Percentiles rank a stretch among this genome's conserved stretches.
phyloP scores from a whole-genome alignment of 2,797 vertebrate species.

The Anguilla obscura region DNA sequence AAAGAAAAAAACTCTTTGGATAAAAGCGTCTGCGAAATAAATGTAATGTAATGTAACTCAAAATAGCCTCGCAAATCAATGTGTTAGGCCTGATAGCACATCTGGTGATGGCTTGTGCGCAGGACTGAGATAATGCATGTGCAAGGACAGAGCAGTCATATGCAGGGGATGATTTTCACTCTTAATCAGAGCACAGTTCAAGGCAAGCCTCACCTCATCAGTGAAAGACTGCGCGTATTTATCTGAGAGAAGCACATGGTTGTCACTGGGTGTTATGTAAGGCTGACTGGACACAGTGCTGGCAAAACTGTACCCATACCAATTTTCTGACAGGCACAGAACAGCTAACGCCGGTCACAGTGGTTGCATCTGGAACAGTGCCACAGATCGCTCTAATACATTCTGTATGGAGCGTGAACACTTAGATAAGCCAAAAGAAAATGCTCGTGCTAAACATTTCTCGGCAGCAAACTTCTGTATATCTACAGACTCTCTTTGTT shows the following conservation, averaged over 20 bases:
- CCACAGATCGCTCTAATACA: not conserved
- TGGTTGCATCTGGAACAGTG: conserved; percentile 38
- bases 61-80: not conserved
- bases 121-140: not conserved
- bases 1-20: too few species aligned
- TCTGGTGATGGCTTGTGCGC: conserved; percentile 11
- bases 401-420: not conserved
- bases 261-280: conserved; percentile 1
- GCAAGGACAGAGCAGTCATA: not conserved
- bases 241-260: not conserved
- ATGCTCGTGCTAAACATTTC: conserved; percentile 41
- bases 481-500: conserved; percentile 20
- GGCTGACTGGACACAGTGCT: conserved; percentile 33
- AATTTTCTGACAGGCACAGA: conserved; percentile 44
- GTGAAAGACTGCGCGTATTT: not conserved
- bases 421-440: conserved; percentile 31
- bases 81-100: not conserved
- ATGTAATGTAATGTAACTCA: too few species aligned
- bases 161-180: not conserved
- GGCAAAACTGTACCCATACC: conserved; percentile 49
- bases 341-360: not conserved
- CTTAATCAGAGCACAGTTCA: not conserved
- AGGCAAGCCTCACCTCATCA: not conserved
- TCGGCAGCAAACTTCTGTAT: conserved; percentile 44
- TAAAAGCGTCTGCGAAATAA: too few species aligned